Base-by-base conservation (phyloP, 2,797 vertebrate species). In the Cyclura pinguis region DNA sequence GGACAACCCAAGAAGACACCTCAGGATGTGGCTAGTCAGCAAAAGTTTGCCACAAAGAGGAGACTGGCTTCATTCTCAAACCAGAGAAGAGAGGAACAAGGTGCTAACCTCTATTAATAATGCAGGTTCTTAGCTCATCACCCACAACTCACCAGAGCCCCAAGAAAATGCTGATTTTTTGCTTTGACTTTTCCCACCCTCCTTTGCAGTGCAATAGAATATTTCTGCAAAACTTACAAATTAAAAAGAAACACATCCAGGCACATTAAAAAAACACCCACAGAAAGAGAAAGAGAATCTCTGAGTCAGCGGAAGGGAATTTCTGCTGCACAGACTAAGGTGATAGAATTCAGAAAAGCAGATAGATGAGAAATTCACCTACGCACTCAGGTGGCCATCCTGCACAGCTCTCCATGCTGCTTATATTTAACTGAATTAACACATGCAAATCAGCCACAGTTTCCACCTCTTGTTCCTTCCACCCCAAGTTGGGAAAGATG, bases 141-240 rank as follows among this genome's bases (percentile, higher is more conserved):
- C 6, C 32, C 0, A 6, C 0, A 16, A 0, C 57, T 42, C 62
- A 32, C 35, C 24, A 0, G 0, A 80, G 14, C n/a, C 10, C 24
- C 84, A 6, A 0, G 83, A 78, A 93, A 92, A 78, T 42, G 38
- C 59, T 22, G 62, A 38, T 74, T 88, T 91, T 67, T 59, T 57
- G 82, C 14, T 85, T 57, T 4, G 74, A 32, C n/a, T 22, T 35
- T 38, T 6, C 2, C 24, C 47, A 29, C 6, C 1, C 14, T 18
- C 29, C 80, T 92, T 78, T 16, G 10, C 55, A 84, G 77, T 5
- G 12, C 77, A 82, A 87, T 4, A 50, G 35, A 67, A 4, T 16
- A 74, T 77, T 89, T 91, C 88, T 89, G 84, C 64, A 52, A 80
- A 80, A 86, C 22, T 73, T 38, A 6, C 77, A 55, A 38, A 35